Percentiles rank a stretch among this genome's conserved stretches.
phyloP scores from a whole-genome alignment of 2,797 vertebrate genomes.

The Sebastes kiyomatsui region DNA sequence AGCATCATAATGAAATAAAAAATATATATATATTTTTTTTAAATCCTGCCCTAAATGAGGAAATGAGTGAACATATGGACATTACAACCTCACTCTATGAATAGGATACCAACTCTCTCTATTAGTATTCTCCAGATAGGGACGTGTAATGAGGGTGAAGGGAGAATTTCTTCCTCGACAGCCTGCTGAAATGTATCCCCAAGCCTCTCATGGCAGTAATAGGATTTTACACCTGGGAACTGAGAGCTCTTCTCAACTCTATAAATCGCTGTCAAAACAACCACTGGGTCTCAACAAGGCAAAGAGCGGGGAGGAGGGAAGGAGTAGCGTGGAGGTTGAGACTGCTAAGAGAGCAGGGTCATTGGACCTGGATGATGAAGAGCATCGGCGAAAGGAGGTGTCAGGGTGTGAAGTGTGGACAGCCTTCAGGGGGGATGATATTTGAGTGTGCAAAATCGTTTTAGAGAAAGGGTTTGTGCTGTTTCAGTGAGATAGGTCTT shows the following conservation, averaged over 20 bases:
- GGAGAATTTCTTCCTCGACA: constrained; percentile 56
- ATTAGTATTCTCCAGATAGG: constrained; percentile 40
- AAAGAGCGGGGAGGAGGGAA: constrained; percentile 40
- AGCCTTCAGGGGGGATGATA: not conserved
- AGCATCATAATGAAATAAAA: not conserved
- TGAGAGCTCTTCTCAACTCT: constrained; percentile 64
- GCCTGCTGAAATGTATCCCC: constrained; percentile 58
- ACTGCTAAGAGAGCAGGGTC: constrained; percentile 20
- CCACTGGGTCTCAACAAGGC: constrained; percentile 59
- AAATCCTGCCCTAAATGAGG: constrained; percentile 1
- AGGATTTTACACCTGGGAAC: constrained; percentile 74
- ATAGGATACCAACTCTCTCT: constrained; percentile 22
- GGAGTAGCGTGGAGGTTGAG: constrained; percentile 8
- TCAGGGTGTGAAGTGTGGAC: constrained; percentile 35
- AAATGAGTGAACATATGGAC: constrained; percentile 8
- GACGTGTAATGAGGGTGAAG: constrained; percentile 49
- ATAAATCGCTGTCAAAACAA: constrained; percentile 77
- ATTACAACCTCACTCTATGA: not conserved
- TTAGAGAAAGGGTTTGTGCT: not conserved
- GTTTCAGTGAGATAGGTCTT: not conserved
- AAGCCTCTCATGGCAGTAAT: constrained; percentile 67
- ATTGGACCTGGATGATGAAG: constrained; percentile 25
- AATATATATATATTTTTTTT: not conserved
- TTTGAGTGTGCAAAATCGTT: constrained; percentile 14
- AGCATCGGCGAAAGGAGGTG: constrained; percentile 25